A percentile compares a stretch with the other conserved stretches of the same genome.
Conservation (phyloP, 2,797 vertebrate genomes). For the Harpagifer antarcticus region DNA sequence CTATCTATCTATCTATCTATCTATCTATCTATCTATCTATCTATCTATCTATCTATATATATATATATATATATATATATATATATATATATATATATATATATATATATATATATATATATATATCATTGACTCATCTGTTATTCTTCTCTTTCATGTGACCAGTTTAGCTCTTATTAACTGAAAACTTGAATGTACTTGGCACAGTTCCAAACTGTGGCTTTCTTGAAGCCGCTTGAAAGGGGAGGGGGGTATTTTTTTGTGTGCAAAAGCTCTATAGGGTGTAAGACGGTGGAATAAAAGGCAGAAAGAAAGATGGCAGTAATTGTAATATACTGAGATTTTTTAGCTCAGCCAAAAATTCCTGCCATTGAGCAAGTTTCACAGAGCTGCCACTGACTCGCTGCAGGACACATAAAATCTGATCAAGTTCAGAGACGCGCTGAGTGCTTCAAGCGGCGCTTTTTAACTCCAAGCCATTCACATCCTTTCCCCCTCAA, state of each 20-base stretch:
- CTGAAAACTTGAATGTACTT: conserved; percentile 74
- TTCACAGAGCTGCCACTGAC: conserved; percentile 89
- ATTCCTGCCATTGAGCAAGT: conserved; percentile 88
- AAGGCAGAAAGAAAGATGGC: conserved; percentile 88
- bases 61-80: conserved; percentile 29
- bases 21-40: conserved; percentile 60
- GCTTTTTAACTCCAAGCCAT: conserved; percentile 92
- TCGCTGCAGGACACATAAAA: conserved; percentile 95
- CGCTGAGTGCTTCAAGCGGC: conserved; percentile 92
- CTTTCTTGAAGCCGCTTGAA: conserved; percentile 75
- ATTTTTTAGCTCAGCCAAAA: conserved; percentile 82
- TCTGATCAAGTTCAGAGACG: conserved; percentile 99
- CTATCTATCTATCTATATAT: conserved; percentile 42
- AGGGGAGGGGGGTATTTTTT: conserved; percentile 57
- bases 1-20: conserved; percentile 36
- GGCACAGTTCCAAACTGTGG: conserved; percentile 74
- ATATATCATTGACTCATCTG: conserved; percentile 16
- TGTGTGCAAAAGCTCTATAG: conserved; percentile 82
- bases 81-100: conserved; percentile 24
- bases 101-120: conserved; percentile 34
- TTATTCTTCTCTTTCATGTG: conserved; percentile 41
- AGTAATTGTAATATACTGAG: conserved; percentile 90
- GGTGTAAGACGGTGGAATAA: conserved; percentile 86
- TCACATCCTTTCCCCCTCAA: conserved; percentile 86
- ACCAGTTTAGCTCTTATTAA: conserved; percentile 66